Percentiles rank a stretch among this genome's conserved stretches.
Evolutionary conservation across 2,888 invertebrate genomes (phyloP).

Genomic region (Chelonus formosanus): DNA sequence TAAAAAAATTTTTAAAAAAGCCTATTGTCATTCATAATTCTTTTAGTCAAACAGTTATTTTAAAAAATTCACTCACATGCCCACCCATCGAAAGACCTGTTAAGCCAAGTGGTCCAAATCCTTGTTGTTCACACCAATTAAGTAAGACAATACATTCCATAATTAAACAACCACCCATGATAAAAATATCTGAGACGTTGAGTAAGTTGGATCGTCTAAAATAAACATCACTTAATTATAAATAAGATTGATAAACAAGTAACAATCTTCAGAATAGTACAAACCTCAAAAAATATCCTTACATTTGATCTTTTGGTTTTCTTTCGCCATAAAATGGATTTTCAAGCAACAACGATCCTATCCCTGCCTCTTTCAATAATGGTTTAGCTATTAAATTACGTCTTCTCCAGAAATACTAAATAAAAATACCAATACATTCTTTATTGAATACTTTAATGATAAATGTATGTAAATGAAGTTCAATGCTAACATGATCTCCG

Average conservation of each 20-base stretch:
- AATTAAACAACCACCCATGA: slow-evolving; percentile 97
- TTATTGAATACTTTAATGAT: not conserved
- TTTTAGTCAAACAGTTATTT: not conserved
- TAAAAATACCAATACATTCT: slow-evolving; percentile 21
- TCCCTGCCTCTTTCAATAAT: slow-evolving; percentile 85
- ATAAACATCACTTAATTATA: slow-evolving; percentile 39
- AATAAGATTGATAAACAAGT: slow-evolving; percentile 17
- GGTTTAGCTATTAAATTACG: slow-evolving; percentile 91
- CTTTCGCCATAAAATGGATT: slow-evolving; percentile 95
- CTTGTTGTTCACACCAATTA: slow-evolving; percentile 92
- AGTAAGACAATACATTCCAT: slow-evolving; percentile 91
- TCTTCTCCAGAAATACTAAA: slow-evolving; percentile 89
- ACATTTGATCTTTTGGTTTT: slow-evolving; percentile 89
- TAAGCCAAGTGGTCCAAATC: slow-evolving; percentile 91
- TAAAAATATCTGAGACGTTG: slow-evolving; percentile 97
- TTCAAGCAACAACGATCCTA: slow-evolving; percentile 93
- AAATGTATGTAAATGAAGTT: slow-evolving; percentile 18
- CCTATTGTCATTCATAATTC: slow-evolving; percentile 12
- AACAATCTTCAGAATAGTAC: slow-evolving; percentile 33
- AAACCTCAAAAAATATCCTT: slow-evolving; percentile 60
- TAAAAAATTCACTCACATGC: slow-evolving; percentile 75
- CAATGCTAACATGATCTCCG: slow-evolving; percentile 89
- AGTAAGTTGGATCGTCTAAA: slow-evolving; percentile 87
- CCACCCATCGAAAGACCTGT: slow-evolving; percentile 98
- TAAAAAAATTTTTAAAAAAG: slow-evolving; percentile 38